A percentile compares a stretch with the other conserved stretches of the same genome.
phyloP scores from a whole-genome alignment of 2,888 invertebrate genomes.

The Ariolimax columbianus region DNA sequence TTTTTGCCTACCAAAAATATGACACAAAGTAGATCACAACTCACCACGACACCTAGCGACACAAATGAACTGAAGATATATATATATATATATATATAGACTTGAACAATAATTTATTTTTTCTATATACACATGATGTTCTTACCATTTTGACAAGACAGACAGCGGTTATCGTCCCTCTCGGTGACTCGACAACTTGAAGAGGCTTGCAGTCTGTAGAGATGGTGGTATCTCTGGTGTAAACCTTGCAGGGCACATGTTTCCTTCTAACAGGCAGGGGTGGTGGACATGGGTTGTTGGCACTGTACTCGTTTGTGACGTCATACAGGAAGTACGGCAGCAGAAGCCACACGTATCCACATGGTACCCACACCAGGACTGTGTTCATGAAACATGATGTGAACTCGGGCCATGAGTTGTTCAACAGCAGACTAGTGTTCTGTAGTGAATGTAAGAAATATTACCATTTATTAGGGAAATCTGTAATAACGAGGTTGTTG shows the following conservation, averaged over 20 bases:
- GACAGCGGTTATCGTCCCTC: conserved; percentile 13
- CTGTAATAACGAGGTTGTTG: too few species aligned
- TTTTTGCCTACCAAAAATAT: too few species aligned
- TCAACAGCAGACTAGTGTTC: conserved; percentile 63
- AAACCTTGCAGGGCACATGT: not conserved
- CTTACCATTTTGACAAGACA: conserved; percentile 25
- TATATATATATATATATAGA: too few species aligned
- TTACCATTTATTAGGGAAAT: too few species aligned
- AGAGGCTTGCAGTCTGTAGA: not conserved
- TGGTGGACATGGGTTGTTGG: not conserved
- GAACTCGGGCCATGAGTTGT: conserved; percentile 83
- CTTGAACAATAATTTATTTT: too few species aligned
- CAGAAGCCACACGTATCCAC: conserved; percentile 89
- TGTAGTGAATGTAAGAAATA: conserved; percentile 40
- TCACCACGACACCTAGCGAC: too few species aligned
- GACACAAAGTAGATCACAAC: too few species aligned
- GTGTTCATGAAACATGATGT: conserved; percentile 95
- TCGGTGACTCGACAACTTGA: not conserved
- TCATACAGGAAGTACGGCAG: conserved; percentile 81
- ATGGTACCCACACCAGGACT: conserved; percentile 92
- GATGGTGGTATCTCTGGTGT: not conserved
- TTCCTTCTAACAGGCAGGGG: too few species aligned
- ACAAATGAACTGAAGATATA: too few species aligned
- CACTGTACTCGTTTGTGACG: conserved; percentile 42
- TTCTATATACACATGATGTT: too few species aligned